Conservation (phyloP, 2,888 invertebrate genomes). For the Brachylomia viminalis region DNA sequence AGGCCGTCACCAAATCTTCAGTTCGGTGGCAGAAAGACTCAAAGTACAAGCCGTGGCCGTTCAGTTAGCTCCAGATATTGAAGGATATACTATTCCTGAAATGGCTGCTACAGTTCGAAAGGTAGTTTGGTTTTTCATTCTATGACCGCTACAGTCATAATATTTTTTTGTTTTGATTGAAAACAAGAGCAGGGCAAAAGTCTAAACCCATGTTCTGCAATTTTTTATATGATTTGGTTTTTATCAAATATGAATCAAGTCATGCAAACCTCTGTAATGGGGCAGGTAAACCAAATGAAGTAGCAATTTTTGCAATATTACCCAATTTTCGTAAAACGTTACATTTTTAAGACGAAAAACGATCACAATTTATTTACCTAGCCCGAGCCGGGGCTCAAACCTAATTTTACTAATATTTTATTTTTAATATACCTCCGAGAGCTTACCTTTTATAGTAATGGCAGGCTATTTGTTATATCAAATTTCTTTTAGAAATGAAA, state of each 20-base stretch:
- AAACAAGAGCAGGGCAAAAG: too few species aligned
- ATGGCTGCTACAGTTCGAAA: slow-evolving; percentile 72
- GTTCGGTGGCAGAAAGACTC: slow-evolving; percentile 70
- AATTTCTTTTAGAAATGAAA: slow-evolving; percentile 57
- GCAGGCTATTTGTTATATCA: slow-evolving; percentile 47
- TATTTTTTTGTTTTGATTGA: not conserved
- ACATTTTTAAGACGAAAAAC: slow-evolving; percentile 7
- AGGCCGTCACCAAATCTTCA: slow-evolving; percentile 74
- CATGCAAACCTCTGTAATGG: slow-evolving; percentile 4
- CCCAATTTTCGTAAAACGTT: slow-evolving; percentile 1
- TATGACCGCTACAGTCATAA: not conserved
- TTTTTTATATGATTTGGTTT: not conserved
- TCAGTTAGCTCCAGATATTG: slow-evolving; percentile 73
- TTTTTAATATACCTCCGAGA: slow-evolving; percentile 53
- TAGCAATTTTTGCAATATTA: not conserved
- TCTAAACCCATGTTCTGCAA: not conserved
- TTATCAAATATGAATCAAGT: not conserved
- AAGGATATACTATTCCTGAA: slow-evolving; percentile 70
- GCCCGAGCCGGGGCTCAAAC: slow-evolving; percentile 16
- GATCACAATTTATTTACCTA: slow-evolving; percentile 38
- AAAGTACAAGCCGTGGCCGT: slow-evolving; percentile 74
- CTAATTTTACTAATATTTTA: slow-evolving; percentile 60
- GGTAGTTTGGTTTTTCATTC: slow-evolving; percentile 61
- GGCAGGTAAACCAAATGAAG: not conserved
- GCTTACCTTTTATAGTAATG: slow-evolving; percentile 57